Base-by-base conservation (phyloP, 2,113 vertebrate genomes). In the Hemiprocne comata region DNA sequence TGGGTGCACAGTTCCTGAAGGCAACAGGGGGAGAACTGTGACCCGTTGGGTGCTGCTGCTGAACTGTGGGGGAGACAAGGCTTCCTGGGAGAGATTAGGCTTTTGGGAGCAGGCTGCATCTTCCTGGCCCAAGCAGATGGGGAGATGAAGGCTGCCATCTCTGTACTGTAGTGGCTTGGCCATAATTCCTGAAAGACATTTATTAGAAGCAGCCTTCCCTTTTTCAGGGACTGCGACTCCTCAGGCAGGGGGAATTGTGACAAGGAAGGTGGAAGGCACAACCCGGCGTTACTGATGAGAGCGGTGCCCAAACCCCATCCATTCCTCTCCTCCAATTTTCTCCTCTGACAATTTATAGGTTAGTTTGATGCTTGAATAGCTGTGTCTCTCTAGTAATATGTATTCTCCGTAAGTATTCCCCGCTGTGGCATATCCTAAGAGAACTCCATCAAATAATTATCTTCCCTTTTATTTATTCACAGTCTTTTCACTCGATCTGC, bases 401-500 rank as follows among this genome's bases (percentile, higher is more conserved):
- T 97, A 97, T 98, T 97, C 97, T 96, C 95, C 26, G 94, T 97
- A 97, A 98, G 97, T 95, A 93, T 97, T 97, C 97, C 98, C 98
- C 60, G 97, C 98, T 98, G 98, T 95, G 98, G 97, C 95, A 70
- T 94, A 98, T 97, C 97, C 98, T 97, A 97, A 97, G 97, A 98
- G 98, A 98, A 97, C 97, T 97, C 97, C 97, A 97, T 98, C 98
- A 98, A 98, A 98, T 98, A 98, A 98, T 98, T 98, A 98, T 97
- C 97, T 97, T 97, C 95, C 89, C 96, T 96, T 98, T 97, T 98
- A 97, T 98, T 98, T 98, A 98, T 98, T 97, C 97, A 97, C 96
- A 97, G 97, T 97, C 96, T 97, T 98, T 98, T 97, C 96, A 96
- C 98, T 97, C 79, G 96, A 97, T 98, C 98, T 98, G 98, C 98